Conservation (phyloP, 2,113 vertebrate species). For the Pelmatolapia mariae region DNA sequence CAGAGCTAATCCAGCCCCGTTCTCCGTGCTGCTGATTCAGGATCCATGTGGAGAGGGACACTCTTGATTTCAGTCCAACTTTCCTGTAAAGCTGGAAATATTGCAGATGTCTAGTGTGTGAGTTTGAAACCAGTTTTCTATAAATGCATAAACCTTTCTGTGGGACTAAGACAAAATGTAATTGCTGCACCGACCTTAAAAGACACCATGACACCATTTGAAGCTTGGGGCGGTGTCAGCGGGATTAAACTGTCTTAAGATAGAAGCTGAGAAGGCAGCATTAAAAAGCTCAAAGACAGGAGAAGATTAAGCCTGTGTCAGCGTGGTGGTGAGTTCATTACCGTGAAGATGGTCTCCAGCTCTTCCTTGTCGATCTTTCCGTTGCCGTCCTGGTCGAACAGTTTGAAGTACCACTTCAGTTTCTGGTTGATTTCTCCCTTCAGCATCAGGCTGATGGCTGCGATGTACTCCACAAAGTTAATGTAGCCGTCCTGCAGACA, state of each 20-base stretch:
- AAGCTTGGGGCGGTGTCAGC: neutral
- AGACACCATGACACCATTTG: neutral
- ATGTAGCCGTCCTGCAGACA: constrained; percentile 83
- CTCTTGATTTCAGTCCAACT: neutral
- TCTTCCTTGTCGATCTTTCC: constrained; percentile 89
- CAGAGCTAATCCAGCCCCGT: constrained; percentile 26
- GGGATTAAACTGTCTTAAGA: neutral
- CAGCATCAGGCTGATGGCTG: constrained; percentile 86
- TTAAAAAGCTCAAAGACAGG: neutral
- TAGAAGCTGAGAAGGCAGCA: neutral
- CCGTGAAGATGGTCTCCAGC: constrained; percentile 81
- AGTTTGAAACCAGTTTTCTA: neutral
- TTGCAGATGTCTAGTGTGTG: neutral
- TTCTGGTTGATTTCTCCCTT: constrained; percentile 90
- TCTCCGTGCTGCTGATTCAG: neutral
- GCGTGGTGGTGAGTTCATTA: neutral
- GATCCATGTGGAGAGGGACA: neutral
- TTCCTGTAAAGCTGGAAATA: neutral
- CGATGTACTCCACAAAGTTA: constrained; percentile 90
- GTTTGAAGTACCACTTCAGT: constrained; percentile 94
- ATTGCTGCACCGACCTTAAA: neutral
- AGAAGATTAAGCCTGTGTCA: neutral
- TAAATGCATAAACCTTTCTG: neutral
- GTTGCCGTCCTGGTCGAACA: constrained; percentile 87
- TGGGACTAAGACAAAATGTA: neutral